phyloP scores from a whole-genome alignment of 2,113 vertebrate species.

The Tupaia tana region DNA sequence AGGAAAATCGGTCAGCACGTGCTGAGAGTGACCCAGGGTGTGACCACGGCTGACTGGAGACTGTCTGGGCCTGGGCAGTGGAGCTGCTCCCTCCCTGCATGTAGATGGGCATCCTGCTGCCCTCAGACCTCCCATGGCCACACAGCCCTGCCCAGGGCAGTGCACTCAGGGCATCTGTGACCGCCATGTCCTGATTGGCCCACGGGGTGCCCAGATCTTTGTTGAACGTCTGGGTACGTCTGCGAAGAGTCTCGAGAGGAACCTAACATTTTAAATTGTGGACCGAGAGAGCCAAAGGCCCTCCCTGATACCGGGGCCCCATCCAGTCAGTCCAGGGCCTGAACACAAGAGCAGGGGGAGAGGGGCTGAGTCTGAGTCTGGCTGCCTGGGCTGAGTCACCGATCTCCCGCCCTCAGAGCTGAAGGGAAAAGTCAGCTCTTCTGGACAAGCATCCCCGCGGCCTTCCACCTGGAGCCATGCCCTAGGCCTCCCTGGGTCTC shows the following conservation, averaged over 20 bases:
- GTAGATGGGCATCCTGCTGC: no score
- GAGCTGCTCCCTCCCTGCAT: neutral
- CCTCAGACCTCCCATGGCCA: rapidly evolving
- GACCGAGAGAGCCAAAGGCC: neutral
- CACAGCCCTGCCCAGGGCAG: no score
- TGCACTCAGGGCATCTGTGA: neutral
- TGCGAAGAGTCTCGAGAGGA: neutral
- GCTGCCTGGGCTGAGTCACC: no score
- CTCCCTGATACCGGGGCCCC: neutral
- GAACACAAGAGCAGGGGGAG: neutral
- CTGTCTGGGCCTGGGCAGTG: no score
- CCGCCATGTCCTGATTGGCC: neutral
- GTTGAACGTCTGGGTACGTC: no score
- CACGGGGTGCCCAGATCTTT: neutral
- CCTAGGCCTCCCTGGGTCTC: neutral
- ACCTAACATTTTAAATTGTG: no score
- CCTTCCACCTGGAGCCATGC: neutral
- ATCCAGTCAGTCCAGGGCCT: no score
- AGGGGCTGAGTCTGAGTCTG: no score
- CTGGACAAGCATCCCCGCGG: no score
- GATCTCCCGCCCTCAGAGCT: neutral
- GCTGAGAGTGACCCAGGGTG: no score
- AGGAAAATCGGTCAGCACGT: neutral
- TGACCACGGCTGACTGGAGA: rapidly evolving
- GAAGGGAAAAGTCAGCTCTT: neutral